Conservation (phyloP, 2,113 vertebrate species). For the Columbina picui region DNA sequence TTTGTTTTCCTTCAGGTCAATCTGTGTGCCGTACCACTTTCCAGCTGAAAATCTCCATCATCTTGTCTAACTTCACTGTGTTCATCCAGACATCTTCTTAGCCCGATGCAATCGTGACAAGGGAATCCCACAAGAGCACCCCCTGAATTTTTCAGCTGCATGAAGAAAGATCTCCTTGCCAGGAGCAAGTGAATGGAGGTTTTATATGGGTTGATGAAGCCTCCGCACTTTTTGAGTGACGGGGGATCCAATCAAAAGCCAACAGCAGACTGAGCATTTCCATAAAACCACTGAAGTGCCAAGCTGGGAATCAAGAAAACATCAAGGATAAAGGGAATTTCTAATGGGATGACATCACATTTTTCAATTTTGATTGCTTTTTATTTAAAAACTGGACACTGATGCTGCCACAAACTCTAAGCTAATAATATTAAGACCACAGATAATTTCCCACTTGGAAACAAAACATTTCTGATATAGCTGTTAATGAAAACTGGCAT, state of each 20-base stretch:
- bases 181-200: background rate
- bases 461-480: background rate
- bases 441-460: background rate
- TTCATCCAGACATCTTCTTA: background rate
- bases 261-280: background rate
- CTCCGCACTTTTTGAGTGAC: background rate
- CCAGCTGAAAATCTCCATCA: background rate
- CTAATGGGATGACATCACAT: background rate
- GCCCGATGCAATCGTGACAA: background rate
- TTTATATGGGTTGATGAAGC: background rate
- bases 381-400: background rate
- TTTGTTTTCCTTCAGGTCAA: background rate
- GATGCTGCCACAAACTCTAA: background rate
- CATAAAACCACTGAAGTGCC: background rate
- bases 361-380: background rate
- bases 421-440: background rate
- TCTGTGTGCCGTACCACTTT: background rate
- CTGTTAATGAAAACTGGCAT: background rate
- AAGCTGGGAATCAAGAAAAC: background rate
- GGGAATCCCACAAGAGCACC: background rate
- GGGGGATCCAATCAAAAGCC: background rate
- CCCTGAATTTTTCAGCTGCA: background rate
- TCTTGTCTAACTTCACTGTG: background rate
- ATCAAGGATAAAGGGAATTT: background rate
- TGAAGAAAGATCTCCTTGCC: background rate